Conservation (phyloP, 2,797 vertebrate genomes). For the Lateolabrax maculatus region DNA sequence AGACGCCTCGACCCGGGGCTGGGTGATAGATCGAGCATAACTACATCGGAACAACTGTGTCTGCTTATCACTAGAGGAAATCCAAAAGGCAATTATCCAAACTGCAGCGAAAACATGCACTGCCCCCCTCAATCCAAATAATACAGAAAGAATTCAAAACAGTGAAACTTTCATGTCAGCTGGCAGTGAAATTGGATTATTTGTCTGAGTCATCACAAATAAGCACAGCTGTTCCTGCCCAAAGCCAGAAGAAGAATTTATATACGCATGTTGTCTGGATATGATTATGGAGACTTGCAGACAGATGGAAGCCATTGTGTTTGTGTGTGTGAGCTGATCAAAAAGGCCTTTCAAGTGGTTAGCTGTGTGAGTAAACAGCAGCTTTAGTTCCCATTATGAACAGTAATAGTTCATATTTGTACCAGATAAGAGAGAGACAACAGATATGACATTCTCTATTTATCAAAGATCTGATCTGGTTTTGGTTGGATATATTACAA, state of each 20-base stretch:
- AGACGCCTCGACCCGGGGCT: conserved; percentile 24
- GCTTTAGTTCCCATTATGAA: conserved; percentile 10
- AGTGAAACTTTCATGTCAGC: conserved; percentile 57
- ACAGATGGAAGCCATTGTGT: conserved; percentile 52
- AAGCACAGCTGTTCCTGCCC: conserved; percentile 57
- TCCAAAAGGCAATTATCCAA: conserved; percentile 45
- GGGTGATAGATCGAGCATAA: conserved; percentile 22
- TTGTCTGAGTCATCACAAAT: conserved; percentile 51
- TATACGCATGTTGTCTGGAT: conserved; percentile 49
- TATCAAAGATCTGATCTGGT: not conserved
- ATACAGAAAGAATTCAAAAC: conserved; percentile 40
- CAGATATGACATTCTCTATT: not conserved
- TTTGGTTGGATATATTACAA: not conserved
- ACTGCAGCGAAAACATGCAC: conserved; percentile 50
- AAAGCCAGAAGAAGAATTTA: conserved; percentile 36
- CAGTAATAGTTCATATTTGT: conserved; percentile 5
- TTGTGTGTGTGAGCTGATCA: conserved; percentile 34
- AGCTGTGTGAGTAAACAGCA: conserved; percentile 49
- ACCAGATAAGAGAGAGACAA: conserved; percentile 6
- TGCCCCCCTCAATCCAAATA: conserved; percentile 26
- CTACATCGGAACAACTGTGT: conserved; percentile 50
- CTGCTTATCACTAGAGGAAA: conserved; percentile 36
- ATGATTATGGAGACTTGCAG: conserved; percentile 42
- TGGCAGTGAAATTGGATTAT: conserved; percentile 55
- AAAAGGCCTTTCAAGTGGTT: conserved; percentile 57